A percentile compares a stretch with the other conserved stretches of the same genome.
Conservation (phyloP, 2,888 invertebrate genomes). For the Ophioninae sp. region DNA sequence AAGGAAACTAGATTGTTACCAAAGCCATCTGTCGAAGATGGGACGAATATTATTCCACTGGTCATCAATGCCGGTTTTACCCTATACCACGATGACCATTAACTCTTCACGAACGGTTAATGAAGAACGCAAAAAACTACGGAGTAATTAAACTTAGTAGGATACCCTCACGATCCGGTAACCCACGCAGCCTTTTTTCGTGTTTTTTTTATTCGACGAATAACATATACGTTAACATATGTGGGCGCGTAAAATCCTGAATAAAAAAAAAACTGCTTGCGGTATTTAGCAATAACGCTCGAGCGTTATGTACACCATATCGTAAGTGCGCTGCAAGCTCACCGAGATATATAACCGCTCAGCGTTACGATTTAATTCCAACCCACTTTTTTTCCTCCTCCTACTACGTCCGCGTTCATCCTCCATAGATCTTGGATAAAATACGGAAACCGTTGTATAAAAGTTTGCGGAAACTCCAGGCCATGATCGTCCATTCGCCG, state of each 20-base stretch:
- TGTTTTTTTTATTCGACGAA: background rate
- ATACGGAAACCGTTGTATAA: slow-evolving; percentile 19
- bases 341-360: slow-evolving; percentile 50
- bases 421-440: slow-evolving; percentile 22
- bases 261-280: slow-evolving; percentile 11
- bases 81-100: slow-evolving; percentile 52
- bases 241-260: background rate
- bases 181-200: slow-evolving; percentile 9
- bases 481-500: slow-evolving; percentile 33
- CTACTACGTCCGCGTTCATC: slow-evolving; percentile 37
- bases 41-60: no score
- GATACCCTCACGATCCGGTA: slow-evolving; percentile 39
- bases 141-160: slow-evolving; percentile 63
- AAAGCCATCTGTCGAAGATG: no score
- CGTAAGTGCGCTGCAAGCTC: slow-evolving; percentile 27
- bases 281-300: slow-evolving; percentile 15
- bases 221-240: background rate
- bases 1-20: no score
- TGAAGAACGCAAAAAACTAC: slow-evolving; percentile 61
- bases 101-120: slow-evolving; percentile 65
- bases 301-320: slow-evolving; percentile 16
- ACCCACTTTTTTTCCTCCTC: slow-evolving; percentile 57
- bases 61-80: no score
- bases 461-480: slow-evolving; percentile 45
- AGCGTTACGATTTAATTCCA: slow-evolving; percentile 70